Base-by-base conservation (phyloP, 2,113 vertebrate species). In the Phycodurus eques region DNA sequence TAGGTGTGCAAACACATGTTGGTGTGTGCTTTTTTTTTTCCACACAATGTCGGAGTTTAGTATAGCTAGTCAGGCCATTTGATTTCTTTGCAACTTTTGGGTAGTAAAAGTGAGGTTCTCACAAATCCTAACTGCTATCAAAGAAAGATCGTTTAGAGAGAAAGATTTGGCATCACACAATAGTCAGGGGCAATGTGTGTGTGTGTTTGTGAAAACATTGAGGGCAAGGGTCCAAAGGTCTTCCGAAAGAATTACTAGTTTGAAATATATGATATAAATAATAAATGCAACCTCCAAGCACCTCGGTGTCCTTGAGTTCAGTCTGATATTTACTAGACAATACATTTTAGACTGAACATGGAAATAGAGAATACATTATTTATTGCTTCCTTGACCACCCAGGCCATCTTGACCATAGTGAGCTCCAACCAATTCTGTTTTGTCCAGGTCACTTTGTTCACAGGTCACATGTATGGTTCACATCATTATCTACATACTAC, bases 241-340 rank as follows among this genome's bases (percentile, higher is more conserved):
- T 13, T 57, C n/a, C 54, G 2, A 11, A 57, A 57, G 9, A 27
- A 57, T 27, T 57, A 10, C 54, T 57, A n/a, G 11, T 57, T 57
- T 57, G 54, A 57, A 57, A 57, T n/a, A 57, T 27, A 57, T 22
- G 54, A 57, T 20, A 57, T 57, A 57, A 57, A 57, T 57, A 57
- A 57, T 57, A 57, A n/a, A 57, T 57, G 22, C 20, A 27, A n/a
- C 54, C 22, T n/a, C 54, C 54, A 27, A 27, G 54, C 54, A 57
- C n/a, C 54, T 57, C 3, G 19, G 54, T 22, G 54, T 27, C 54
- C 54, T 57, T 57, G 54, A 57, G 54, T 22, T 57, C 54, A 27
- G n/a, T n/a, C 54, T 27, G 54, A 57, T 57, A 57, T 57, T 27
- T 57, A 57, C n/a, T 22, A 57, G 54, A 57, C 22, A 27, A 57